A percentile compares a stretch with the other conserved stretches of the same genome.
Evolutionary conservation across 2,888 invertebrate genomes (phyloP).

Genomic region (Hirtodrosophila confusa): DNA sequence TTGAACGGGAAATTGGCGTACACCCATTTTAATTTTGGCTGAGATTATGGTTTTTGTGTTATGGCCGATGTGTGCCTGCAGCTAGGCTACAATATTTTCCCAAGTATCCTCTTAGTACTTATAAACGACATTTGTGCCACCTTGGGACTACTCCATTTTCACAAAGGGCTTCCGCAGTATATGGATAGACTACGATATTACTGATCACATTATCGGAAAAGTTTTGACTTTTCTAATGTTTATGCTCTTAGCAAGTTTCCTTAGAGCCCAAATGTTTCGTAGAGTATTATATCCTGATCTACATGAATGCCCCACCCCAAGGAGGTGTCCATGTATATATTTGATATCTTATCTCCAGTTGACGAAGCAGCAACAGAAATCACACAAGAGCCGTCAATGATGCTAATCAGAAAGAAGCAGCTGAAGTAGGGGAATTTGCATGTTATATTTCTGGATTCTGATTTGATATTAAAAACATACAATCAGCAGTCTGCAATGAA

Average conservation of each 20-base stretch:
- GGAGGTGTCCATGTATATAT: too few relatives aligned
- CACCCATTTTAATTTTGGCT: constrained; percentile 74
- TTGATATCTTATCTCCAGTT: neutral
- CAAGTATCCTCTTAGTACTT: neutral
- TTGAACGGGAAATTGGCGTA: constrained; percentile 73
- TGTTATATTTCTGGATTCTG: constrained; percentile 33
- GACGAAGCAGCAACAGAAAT: neutral
- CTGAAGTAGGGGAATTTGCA: constrained; percentile 38
- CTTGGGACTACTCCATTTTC: constrained; percentile 12
- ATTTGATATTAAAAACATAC: constrained; percentile 63
- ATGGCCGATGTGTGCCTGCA: constrained; percentile 23
- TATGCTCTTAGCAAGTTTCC: too few relatives aligned
- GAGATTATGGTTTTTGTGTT: constrained; percentile 71
- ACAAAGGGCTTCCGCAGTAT: too few relatives aligned
- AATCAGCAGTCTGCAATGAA: constrained; percentile 77
- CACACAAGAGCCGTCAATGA: too few relatives aligned
- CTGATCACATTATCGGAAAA: too few relatives aligned
- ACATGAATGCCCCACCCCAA: too few relatives aligned
- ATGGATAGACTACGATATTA: too few relatives aligned
- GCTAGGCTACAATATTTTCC: constrained; percentile 11
- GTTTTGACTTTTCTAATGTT: too few relatives aligned
- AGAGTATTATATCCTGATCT: too few relatives aligned
- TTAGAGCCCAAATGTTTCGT: too few relatives aligned
- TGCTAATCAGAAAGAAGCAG: constrained; percentile 10
- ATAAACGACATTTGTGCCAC: constrained; percentile 10